Percentiles rank a stretch among this genome's conserved stretches.
These are phyloP conservation scores for Nebria brevicollis DNA, from an alignment of 2,888 invertebrate genomes.

Conservation along the genomic window DNA sequence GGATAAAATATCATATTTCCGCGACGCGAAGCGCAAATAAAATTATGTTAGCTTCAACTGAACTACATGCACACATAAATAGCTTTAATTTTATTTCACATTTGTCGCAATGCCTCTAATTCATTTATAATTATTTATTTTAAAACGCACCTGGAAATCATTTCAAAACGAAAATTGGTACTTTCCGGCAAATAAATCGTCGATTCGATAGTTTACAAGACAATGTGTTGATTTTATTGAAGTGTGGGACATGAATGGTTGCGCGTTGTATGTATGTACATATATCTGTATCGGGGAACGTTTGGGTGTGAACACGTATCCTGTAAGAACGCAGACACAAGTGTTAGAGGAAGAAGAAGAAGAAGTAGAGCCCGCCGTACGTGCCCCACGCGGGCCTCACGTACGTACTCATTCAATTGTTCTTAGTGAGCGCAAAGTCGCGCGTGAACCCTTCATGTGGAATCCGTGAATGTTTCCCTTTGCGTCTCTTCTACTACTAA, in stretches of 20 bases:
- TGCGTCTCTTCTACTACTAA: neutral
- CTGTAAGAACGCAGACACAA: neutral
- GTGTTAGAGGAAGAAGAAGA: neutral
- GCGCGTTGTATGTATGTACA: neutral
- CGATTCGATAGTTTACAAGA: neutral
- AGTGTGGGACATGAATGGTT: neutral
- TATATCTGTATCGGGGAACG: neutral
- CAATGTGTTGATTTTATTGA: neutral
- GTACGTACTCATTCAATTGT: neutral
- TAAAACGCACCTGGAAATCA: too few relatives aligned
- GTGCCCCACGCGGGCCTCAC: neutral
- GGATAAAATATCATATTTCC: neutral
- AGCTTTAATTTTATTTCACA: neutral
- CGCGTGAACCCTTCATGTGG: neutral
- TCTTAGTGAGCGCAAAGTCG: neutral
- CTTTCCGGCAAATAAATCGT: neutral
- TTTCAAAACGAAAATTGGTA: neutral
- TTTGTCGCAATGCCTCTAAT: too few relatives aligned
- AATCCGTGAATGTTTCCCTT: neutral
- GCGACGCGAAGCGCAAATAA: neutral
- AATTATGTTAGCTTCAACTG: neutral
- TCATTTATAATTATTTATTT: too few relatives aligned
- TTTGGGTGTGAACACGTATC: neutral
- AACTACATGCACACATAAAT: neutral
- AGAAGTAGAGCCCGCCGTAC: neutral